Evolutionary conservation across 1,140 invertebrate genomes (phyloP).

Genomic region (Drosophila parabipectinata): DNA sequence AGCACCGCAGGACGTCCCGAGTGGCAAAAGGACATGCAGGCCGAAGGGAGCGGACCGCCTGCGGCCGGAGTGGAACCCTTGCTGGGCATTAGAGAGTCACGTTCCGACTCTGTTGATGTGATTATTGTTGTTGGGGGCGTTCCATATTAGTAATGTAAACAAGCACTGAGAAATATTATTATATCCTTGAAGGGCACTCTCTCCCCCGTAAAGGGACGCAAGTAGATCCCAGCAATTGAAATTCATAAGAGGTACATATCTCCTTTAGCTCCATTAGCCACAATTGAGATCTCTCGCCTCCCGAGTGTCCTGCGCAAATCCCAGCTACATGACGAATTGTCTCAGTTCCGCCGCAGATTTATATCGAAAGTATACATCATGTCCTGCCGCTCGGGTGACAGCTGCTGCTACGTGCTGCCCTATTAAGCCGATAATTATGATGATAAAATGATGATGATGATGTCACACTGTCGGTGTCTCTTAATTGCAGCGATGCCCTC

Average conservation of each 20-base stretch:
- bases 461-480: conserved; percentile 42
- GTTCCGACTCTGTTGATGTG: conserved; percentile 51
- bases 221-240: conserved; percentile 61
- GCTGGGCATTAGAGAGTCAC: conserved; percentile 73
- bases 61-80: conserved; percentile 32
- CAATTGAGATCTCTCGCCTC: conserved; percentile 58
- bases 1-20: conserved; percentile 70
- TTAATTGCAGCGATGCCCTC: conserved; percentile 55
- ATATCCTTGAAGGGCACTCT: not conserved
- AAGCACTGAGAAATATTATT: conserved; percentile 29
- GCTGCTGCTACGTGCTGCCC: conserved; percentile 64
- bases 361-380: conserved; percentile 10
- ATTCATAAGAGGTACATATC: conserved; percentile 62
- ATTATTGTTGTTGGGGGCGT: conserved; percentile 61
- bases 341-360: conserved; percentile 55
- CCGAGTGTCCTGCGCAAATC: conserved; percentile 34
- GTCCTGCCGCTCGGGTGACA: conserved; percentile 13
- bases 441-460: conserved; percentile 78
- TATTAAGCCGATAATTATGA: conserved; percentile 77
- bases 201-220: not conserved
- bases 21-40: conserved; percentile 41
- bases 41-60: conserved; percentile 33
- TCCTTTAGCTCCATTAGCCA: conserved; percentile 58
- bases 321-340: conserved; percentile 75
- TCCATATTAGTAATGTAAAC: conserved; percentile 76